Base-by-base conservation (phyloP, 2,888 invertebrate species). In the Tetranychus truncatus region DNA sequence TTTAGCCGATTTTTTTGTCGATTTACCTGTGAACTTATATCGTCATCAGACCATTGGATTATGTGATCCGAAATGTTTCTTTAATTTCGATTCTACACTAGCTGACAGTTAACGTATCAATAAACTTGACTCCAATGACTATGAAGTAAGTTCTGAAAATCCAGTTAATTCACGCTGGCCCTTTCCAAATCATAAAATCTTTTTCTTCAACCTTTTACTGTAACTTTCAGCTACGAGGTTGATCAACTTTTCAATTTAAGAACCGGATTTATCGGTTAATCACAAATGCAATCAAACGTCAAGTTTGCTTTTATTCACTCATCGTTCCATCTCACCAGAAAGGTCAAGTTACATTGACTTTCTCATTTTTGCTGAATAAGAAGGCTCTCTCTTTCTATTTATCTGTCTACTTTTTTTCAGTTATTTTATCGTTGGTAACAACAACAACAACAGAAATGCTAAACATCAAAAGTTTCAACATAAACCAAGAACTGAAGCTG, bases 191-290 rank as follows among this genome's bases (percentile, higher is more conserved):
- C 9, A 55, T 55, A 3, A 55, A 55, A 55, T 34, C 34, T 34
- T 34, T 34, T 5, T 55, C 15, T 55, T 55, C 55, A 55, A 15
- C 6, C 55, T 55, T 15, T 7, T 55, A 34, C 34, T 34, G 5
- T 34, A 34, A 34, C 34, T 34, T 34, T 34, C 34, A 34, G 34
- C 34, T 34, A 5, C 34, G 34, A 5, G 3, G 55, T 55, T 55
- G 55, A 55, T 55, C 15, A 55, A 55, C 55, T 55, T 55, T 55
- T 55, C 15, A 55, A 55, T 15, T 55, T 55, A 55, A 55, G 55
- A 55, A 55, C 55, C 55, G 55, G 55, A 55, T 55, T 55, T 55
- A 55, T 55, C 55, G 55, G 55, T 55, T 55, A 55, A 55, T 55
- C 55, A 15, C 55, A 55, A 55, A 34, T 34, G 34, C 34, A 34